phyloP scores from a whole-genome alignment of 1,140 invertebrate species.

The Liolophura sinensis region DNA sequence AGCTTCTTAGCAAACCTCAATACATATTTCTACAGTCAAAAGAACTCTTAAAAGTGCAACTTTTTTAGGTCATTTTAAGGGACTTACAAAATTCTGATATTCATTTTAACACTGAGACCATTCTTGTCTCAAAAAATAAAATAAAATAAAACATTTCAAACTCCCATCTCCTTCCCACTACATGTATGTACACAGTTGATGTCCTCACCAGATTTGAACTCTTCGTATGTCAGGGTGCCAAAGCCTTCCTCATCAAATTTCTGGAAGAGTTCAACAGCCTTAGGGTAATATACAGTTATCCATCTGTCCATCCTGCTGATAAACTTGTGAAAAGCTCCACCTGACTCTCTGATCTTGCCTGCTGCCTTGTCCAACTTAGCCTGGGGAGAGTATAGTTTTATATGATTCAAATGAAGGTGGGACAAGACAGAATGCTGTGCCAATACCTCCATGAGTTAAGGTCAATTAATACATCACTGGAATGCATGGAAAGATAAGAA shows the following conservation, averaged over 20 bases:
- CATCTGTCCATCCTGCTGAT: conserved; percentile 47
- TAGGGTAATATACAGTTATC: conserved; percentile 30
- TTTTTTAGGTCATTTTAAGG: too few species aligned
- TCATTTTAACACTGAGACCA: neutral
- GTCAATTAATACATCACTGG: too few species aligned
- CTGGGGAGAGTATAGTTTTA: conserved; percentile 17
- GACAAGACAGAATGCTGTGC: too few species aligned
- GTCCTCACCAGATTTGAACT: conserved; percentile 51
- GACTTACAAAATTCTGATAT: too few species aligned
- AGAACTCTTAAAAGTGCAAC: too few species aligned
- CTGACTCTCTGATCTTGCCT: conserved; percentile 34
- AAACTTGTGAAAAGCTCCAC: conserved; percentile 35
- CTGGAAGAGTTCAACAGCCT: conserved; percentile 34
- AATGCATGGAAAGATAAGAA: too few species aligned
- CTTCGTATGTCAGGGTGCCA: conserved; percentile 42
- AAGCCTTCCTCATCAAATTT: conserved; percentile 42
- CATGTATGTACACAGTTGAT: neutral
- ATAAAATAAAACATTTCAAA: neutral
- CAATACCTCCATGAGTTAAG: too few species aligned
- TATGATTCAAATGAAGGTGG: too few species aligned
- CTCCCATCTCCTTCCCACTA: neutral
- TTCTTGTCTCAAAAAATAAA: neutral
- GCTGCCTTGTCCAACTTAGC: conserved; percentile 43
- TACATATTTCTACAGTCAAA: too few species aligned
- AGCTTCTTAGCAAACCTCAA: too few species aligned